phyloP scores from a whole-genome alignment of 2,113 vertebrate genomes.

The Hyperoodon ampullatus region DNA sequence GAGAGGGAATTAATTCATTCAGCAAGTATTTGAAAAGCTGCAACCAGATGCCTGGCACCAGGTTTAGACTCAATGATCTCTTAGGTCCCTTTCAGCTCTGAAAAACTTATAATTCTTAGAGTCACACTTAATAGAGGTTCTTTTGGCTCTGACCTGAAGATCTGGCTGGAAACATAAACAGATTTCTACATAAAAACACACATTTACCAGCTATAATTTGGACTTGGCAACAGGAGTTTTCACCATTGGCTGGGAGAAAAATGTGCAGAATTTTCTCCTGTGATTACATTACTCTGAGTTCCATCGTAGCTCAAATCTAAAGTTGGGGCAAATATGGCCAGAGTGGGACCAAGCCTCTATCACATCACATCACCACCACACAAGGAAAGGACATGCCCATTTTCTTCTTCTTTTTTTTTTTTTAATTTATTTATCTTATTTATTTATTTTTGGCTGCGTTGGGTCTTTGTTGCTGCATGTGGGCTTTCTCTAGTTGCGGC shows the following conservation, averaged over 20 bases:
- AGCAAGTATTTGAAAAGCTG: not conserved
- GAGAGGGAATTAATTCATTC: not conserved
- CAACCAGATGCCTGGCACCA: not conserved
- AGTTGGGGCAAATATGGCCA: not conserved
- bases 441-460: too few relatives aligned
- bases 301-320: not conserved
- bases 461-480: too few relatives aligned
- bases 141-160: conserved; percentile 67
- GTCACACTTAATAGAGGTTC: conserved; percentile 28
- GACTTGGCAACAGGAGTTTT: conserved; percentile 63
- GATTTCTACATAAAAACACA: conserved; percentile 72
- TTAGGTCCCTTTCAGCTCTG: not conserved
- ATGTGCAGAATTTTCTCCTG: not conserved
- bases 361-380: not conserved
- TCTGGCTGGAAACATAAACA: conserved; percentile 72
- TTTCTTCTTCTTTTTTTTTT: too few relatives aligned
- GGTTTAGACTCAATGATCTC: not conserved
- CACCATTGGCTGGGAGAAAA: conserved; percentile 40
- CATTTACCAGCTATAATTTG: conserved; percentile 61
- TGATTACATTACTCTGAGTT: not conserved
- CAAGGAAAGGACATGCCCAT: not conserved
- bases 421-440: too few relatives aligned
- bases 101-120: conserved; percentile 35
- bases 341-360: not conserved
- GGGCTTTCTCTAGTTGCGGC: too few relatives aligned